These are phyloP conservation scores for Seira ritae DNA, from an alignment of 2,888 invertebrate species.

Conservation along the genomic window DNA sequence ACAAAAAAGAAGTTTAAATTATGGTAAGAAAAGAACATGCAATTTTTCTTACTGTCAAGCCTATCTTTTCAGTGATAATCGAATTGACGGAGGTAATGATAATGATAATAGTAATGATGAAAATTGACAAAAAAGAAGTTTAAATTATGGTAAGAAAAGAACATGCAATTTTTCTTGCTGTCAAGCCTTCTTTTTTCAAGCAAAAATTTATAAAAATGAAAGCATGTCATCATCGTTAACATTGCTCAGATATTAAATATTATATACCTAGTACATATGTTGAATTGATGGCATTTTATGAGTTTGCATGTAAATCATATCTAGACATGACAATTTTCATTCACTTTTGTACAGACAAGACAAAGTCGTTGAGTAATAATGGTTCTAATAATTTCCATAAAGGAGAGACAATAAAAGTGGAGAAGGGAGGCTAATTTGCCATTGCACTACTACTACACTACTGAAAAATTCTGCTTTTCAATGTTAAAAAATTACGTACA, in stretches of 20 bases:
- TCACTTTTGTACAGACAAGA: not conserved
- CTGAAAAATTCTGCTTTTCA: not conserved
- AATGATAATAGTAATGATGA: conserved; percentile 25
- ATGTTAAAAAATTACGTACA: conserved; percentile 8
- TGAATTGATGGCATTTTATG: conserved; percentile 11
- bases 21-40: not conserved
- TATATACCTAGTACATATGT: not conserved
- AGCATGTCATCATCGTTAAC: conserved; percentile 18
- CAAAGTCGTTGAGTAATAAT: conserved; percentile 9
- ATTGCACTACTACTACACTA: not conserved
- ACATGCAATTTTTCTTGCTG: not conserved
- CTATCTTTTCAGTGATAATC: conserved; percentile 15
- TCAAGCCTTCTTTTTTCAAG: conserved; percentile 20
- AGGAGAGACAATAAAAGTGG: conserved; percentile 4
- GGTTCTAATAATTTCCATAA: conserved; percentile 19
- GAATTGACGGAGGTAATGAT: conserved; percentile 24
- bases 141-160: not conserved
- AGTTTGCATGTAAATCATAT: conserved; percentile 19
- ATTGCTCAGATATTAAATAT: not conserved
- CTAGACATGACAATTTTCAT: conserved; percentile 17
- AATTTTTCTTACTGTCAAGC: not conserved
- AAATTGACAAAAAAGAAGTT: conserved; percentile 30
- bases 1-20: conserved; percentile 25
- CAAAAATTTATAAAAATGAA: conserved; percentile 6
- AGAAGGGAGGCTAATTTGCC: not conserved